Evolutionary conservation across 2,888 invertebrate species (phyloP).

Genomic region (Holacanthella duospinosa): DNA sequence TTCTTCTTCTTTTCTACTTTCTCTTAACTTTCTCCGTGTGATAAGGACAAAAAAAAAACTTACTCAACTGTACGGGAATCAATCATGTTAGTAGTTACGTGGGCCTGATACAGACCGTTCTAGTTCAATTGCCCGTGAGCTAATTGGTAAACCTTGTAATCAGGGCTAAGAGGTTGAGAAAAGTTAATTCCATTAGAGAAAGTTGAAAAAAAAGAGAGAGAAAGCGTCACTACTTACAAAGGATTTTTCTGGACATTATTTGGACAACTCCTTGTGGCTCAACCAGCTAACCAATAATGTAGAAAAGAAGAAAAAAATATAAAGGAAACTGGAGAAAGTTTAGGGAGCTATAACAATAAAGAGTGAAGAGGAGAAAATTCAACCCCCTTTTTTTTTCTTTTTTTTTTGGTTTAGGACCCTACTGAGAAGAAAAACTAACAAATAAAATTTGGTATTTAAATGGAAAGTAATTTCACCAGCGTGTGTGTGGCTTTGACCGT

Average conservation of each 20-base stretch:
- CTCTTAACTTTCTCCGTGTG: too few species aligned
- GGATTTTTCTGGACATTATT: too few species aligned
- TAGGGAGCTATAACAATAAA: background rate
- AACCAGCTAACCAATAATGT: too few species aligned
- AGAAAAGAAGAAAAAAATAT: background rate
- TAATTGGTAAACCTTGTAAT: background rate
- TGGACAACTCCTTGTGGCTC: too few species aligned
- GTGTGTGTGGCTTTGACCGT: background rate
- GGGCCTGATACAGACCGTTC: too few species aligned
- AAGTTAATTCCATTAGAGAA: background rate
- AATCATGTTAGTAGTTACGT: too few species aligned
- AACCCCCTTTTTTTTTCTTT: too few species aligned
- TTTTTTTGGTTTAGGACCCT: background rate
- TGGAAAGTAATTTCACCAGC: background rate
- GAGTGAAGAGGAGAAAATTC: background rate
- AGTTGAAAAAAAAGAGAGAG: too few species aligned
- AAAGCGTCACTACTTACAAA: too few species aligned
- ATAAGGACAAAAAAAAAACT: too few species aligned
- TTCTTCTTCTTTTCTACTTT: too few species aligned
- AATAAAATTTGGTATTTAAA: slow-evolving; percentile 5
- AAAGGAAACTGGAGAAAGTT: background rate
- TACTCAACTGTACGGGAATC: too few species aligned
- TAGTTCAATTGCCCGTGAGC: background rate
- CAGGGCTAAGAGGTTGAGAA: background rate
- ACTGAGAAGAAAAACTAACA: background rate